These are phyloP conservation scores for Trichonephila clavipes DNA, from an alignment of 1,140 invertebrate genomes.

Conservation along the genomic window DNA sequence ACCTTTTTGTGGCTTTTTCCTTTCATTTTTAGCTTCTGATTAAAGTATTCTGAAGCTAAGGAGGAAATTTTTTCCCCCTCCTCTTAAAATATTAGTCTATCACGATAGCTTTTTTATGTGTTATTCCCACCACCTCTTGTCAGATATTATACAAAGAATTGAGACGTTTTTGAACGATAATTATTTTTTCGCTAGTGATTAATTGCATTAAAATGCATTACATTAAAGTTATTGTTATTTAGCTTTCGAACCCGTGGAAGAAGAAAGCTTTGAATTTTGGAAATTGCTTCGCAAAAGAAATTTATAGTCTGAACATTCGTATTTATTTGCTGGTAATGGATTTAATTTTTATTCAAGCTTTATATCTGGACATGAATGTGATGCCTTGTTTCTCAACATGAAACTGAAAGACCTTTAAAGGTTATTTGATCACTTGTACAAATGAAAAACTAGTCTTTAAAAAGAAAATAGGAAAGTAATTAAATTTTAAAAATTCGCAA, in stretches of 20 bases:
- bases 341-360: conserved; percentile 73
- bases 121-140: conserved; percentile 43
- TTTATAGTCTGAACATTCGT: neutral
- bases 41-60: conserved; percentile 54
- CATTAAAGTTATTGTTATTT: conserved; percentile 51
- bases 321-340: conserved; percentile 33
- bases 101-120: conserved; percentile 47
- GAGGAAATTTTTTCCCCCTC: neutral
- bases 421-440: too few relatives aligned
- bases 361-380: neutral
- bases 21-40: conserved; percentile 56
- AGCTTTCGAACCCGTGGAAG: neutral
- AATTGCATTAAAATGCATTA: conserved; percentile 52
- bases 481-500: too few relatives aligned
- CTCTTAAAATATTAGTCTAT: conserved; percentile 62
- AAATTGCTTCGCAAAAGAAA: neutral
- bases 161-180: conserved; percentile 48
- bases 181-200: conserved; percentile 54
- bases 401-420: too few relatives aligned
- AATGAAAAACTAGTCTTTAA: too few relatives aligned
- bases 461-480: too few relatives aligned
- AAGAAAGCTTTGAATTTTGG: neutral
- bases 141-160: conserved; percentile 37
- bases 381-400: too few relatives aligned
- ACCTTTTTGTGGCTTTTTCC: conserved; percentile 28